Conservation (phyloP, 1,140 invertebrate species). For the Heterodera schachtii region DNA sequence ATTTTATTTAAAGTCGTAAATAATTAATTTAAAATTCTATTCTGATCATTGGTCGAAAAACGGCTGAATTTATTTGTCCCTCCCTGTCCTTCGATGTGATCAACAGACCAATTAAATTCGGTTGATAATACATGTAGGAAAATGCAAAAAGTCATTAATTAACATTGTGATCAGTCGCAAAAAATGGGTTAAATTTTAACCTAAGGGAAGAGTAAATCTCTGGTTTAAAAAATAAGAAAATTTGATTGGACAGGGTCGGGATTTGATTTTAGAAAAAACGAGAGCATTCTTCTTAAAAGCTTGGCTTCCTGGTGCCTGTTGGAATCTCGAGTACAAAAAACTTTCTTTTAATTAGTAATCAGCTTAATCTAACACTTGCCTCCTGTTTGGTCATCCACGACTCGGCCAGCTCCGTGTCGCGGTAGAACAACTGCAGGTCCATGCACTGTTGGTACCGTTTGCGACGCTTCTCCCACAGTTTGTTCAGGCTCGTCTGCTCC, state of each 20-base stretch:
- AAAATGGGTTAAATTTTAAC: too few relatives aligned
- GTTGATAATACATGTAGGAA: too few relatives aligned
- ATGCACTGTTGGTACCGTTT: slow-evolving; percentile 98
- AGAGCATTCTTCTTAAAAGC: not conserved
- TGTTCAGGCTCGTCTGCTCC: slow-evolving; percentile 81
- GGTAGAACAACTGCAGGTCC: slow-evolving; percentile 96
- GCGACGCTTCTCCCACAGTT: slow-evolving; percentile 90
- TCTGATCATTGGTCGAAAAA: not conserved
- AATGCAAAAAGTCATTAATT: too few relatives aligned
- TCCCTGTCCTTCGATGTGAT: too few relatives aligned
- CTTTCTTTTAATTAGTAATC: too few relatives aligned
- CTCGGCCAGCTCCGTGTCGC: slow-evolving; percentile 67
- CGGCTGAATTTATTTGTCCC: too few relatives aligned
- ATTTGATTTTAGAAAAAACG: slow-evolving; percentile 65
- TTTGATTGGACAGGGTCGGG: slow-evolving; percentile 67
- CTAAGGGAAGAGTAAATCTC: too few relatives aligned
- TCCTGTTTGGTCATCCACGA: slow-evolving; percentile 67
- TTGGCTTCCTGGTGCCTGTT: not conserved
- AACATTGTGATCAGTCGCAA: too few relatives aligned
- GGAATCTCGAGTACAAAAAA: not conserved
- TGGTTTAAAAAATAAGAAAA: too few relatives aligned
- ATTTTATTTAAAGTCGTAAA: too few relatives aligned
- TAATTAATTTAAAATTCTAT: too few relatives aligned
- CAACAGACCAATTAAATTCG: too few relatives aligned
- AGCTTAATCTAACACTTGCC: slow-evolving; percentile 65